Base-by-base conservation (phyloP, 2,797 vertebrate genomes). In the Brachymystax lenok region DNA sequence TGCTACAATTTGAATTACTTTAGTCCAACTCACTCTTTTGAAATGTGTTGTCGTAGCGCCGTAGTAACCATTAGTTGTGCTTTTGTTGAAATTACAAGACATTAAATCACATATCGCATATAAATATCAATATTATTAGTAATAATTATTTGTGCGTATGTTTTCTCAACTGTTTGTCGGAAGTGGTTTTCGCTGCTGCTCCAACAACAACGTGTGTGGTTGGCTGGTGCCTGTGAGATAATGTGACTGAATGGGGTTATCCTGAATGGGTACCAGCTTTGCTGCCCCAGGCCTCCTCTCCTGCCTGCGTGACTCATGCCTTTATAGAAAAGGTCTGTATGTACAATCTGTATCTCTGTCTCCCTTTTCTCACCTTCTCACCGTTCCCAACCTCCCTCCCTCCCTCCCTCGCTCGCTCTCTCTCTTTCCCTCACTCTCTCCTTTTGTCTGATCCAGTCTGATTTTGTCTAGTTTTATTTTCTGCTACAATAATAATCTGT, bases 191-290 rank as follows among this genome's bases (percentile, higher is more conserved):
- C n/a, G n/a, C n/a, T 69, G 17, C 30, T 66, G 67, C 75, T 51
- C 68, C 28, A 80, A 33, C 74, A 74, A 69, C 77, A 59, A 67
- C 2, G 24, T 27, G 73, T 83, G 77, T 82, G 77, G 63, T 75
- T 86, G 77, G 76, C 87, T 86, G 54, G 80, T 87, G 83, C 77
- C 80, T 87, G 78, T 90, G 75, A 90, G 83, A 85, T 82, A 85
- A 90, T 88, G 86, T 93, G 93, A 94, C 89, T 91, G 91, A 93
- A 93, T 93, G 91, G 75, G 92, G 90, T 93, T 92, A 90, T 84
- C 67, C n/a, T 88, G 86, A 81, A 88, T 84, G 75, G 76, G 77
- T 75, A 79, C 74, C 70, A 77, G 82, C 84, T 74, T 46, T 64
- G 82, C 81, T 87, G 84, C 87, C 92, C 83, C 79, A 80, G n/a